phyloP scores from a whole-genome alignment of 2,797 vertebrate genomes.

The Zenarchopterus dispar region DNA sequence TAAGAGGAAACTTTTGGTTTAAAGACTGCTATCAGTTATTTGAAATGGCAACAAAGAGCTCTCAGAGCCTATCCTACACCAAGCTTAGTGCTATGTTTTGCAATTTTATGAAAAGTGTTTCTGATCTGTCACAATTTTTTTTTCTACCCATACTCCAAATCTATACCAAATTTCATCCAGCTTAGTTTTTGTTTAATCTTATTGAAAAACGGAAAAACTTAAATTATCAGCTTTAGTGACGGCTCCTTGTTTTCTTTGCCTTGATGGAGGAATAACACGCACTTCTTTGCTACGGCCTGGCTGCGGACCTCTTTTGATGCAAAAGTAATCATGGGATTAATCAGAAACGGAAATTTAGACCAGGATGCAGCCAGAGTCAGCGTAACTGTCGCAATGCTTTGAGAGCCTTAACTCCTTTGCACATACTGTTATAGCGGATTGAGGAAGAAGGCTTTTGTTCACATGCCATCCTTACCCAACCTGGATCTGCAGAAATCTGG shows the following conservation, averaged over 20 bases:
- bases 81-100: not conserved
- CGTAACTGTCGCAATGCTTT: constrained; percentile 3
- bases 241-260: not conserved
- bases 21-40: not conserved
- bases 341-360: not conserved
- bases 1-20: not conserved
- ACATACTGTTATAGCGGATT: constrained; percentile 99
- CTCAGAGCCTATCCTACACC: not conserved
- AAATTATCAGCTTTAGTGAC: not conserved
- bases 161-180: not conserved
- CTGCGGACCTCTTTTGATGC: constrained; percentile 3
- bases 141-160: not conserved
- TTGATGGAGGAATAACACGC: not conserved
- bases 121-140: not conserved
- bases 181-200: not conserved
- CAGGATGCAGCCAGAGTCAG: not conserved
- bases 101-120: no score
- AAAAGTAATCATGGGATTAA: not conserved
- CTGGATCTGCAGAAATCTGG: constrained; percentile 97
- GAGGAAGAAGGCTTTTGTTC: constrained; percentile 99
- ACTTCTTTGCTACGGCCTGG: not conserved
- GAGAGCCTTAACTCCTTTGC: constrained; percentile 87
- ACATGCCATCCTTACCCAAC: constrained; percentile 98
- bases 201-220: not conserved
- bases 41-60: no score